Percentiles rank a stretch among this genome's conserved stretches.
phyloP scores from a whole-genome alignment of 2,797 vertebrate species.

The Nannoperca australis region DNA sequence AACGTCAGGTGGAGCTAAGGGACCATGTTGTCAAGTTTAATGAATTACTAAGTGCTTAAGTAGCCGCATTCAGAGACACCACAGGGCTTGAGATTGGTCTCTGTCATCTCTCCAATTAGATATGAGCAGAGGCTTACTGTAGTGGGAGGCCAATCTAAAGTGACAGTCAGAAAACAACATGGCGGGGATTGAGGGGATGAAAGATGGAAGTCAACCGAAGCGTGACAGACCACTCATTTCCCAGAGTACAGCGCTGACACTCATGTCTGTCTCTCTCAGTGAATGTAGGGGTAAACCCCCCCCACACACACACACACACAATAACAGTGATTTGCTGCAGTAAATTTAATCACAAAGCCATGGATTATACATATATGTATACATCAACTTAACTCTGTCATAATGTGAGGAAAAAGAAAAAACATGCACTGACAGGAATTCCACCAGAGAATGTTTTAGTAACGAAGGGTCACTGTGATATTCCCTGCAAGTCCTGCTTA shows the following conservation, averaged over 20 bases:
- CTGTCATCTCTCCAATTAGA: slow-evolving; percentile 74
- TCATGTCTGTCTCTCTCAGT: slow-evolving; percentile 36
- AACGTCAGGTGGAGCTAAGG: slow-evolving; percentile 64
- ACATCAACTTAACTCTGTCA: slow-evolving; percentile 16
- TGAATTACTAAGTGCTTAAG: slow-evolving; percentile 67
- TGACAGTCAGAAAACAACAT: slow-evolving; percentile 78
- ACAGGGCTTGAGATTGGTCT: slow-evolving; percentile 56
- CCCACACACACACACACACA: too few relatives aligned
- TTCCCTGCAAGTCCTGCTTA: slow-evolving; percentile 14
- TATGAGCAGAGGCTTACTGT: slow-evolving; percentile 70
- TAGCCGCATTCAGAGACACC: slow-evolving; percentile 57
- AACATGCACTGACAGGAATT: slow-evolving; percentile 19
- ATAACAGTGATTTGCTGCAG: slow-evolving; percentile 23
- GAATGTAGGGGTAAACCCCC: background rate
- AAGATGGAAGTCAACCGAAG: slow-evolving; percentile 71
- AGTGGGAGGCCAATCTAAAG: slow-evolving; percentile 71
- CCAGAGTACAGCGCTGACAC: slow-evolving; percentile 60
- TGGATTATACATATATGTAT: slow-evolving; percentile 27
- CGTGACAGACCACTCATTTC: slow-evolving; percentile 74
- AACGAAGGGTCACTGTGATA: slow-evolving; percentile 17
- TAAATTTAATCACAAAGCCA: slow-evolving; percentile 45
- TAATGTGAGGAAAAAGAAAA: slow-evolving; percentile 27
- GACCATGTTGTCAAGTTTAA: slow-evolving; percentile 59
- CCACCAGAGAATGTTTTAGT: slow-evolving; percentile 17
- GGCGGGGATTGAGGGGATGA: slow-evolving; percentile 66